Percentiles rank a stretch among this genome's conserved stretches.
Conservation (phyloP, 2,113 vertebrate genomes). For the Ancistrus triradiatus region DNA sequence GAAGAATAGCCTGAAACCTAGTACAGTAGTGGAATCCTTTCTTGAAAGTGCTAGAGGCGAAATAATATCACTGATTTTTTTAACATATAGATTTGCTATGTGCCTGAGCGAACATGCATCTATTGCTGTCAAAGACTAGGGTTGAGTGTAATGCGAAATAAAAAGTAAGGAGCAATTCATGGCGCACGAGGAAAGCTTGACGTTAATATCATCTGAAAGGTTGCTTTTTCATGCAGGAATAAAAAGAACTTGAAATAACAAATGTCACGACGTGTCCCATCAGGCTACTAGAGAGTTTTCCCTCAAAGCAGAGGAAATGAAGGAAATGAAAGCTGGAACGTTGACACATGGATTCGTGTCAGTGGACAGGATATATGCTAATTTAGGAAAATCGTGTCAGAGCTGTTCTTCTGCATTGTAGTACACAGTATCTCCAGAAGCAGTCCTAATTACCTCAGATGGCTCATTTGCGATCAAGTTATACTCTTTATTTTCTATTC, state of each 20-base stretch:
- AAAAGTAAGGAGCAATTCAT: slow-evolving; percentile 19
- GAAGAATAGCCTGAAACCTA: no score
- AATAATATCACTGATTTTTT: no score
- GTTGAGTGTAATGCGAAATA: slow-evolving; percentile 3
- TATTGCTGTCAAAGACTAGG: slow-evolving; percentile 7
- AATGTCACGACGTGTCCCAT: slow-evolving; percentile 33
- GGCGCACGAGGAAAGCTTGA: slow-evolving; percentile 1
- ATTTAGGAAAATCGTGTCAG: slow-evolving; percentile 5
- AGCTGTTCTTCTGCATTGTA: slow-evolving; percentile 2
- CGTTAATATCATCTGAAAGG: slow-evolving; percentile 26
- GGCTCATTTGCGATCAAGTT: background rate
- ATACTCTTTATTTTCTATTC: slow-evolving; percentile 9
- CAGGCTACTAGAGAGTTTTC: slow-evolving; percentile 9
- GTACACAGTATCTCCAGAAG: background rate
- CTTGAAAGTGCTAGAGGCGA: no score
- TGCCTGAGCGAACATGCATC: background rate
- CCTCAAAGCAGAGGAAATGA: background rate
- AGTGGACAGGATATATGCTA: slow-evolving; percentile 12
- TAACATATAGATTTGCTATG: background rate
- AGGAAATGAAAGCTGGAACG: slow-evolving; percentile 8
- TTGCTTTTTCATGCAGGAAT: background rate
- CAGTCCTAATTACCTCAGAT: slow-evolving; percentile 1
- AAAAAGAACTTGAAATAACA: slow-evolving; percentile 29
- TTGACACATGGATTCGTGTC: slow-evolving; percentile 5
- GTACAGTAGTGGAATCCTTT: no score